These are phyloP conservation scores for Grapholita molesta DNA, from an alignment of 1,140 invertebrate species.

Conservation along the genomic window DNA sequence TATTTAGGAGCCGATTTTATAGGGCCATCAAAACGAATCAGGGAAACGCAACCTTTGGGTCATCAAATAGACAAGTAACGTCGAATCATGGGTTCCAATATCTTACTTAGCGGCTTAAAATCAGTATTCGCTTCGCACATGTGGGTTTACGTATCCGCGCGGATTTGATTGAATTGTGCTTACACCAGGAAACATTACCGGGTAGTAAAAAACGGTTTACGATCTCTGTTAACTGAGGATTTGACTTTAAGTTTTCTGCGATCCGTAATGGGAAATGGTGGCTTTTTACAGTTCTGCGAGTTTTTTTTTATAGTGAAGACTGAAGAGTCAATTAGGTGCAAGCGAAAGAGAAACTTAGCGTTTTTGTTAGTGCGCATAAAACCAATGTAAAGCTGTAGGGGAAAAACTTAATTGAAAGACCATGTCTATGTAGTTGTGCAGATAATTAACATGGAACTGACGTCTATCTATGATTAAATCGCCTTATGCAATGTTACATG, in stretches of 20 bases:
- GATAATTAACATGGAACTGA: too few species aligned
- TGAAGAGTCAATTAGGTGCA: background rate
- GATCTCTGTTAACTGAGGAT: conserved; percentile 10
- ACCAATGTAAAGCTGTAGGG: too few species aligned
- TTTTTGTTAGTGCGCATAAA: background rate
- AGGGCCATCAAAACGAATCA: background rate
- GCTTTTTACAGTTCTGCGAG: background rate
- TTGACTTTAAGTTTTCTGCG: background rate
- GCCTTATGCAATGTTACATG: too few species aligned
- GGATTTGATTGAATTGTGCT: conserved; percentile 16
- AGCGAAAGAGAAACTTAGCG: background rate
- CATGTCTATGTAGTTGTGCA: too few species aligned
- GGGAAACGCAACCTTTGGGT: background rate
- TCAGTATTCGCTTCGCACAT: conserved; percentile 11
- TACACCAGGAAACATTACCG: conserved; percentile 13
- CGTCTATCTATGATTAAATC: too few species aligned
- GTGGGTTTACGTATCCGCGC: conserved; percentile 3
- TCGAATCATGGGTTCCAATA: background rate
- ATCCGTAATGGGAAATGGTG: background rate
- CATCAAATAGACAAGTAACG: conserved; percentile 2
- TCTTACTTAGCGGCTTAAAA: conserved; percentile 16
- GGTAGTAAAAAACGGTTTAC: conserved; percentile 12
- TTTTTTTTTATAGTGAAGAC: background rate
- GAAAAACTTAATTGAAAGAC: too few species aligned
- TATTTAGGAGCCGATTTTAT: conserved; percentile 11